Conservation (phyloP, 1,140 invertebrate genomes). For the Chironomus tepperi region DNA sequence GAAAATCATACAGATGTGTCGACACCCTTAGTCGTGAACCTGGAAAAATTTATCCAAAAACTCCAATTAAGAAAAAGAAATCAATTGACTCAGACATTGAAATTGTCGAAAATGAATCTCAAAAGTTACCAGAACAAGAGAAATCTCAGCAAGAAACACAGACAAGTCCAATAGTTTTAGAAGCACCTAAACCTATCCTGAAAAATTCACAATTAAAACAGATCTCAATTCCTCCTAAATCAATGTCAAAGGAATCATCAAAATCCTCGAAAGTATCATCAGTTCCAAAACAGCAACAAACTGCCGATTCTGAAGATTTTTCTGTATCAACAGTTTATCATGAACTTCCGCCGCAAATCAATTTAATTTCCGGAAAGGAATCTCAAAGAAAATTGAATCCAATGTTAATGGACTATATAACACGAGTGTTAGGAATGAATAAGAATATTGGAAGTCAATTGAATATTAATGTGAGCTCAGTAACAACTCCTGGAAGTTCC, state of each 20-base stretch:
- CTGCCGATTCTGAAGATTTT: not conserved
- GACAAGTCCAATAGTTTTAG: not conserved
- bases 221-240: not conserved
- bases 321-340: not conserved
- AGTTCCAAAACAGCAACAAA: not conserved
- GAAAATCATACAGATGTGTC: not conserved
- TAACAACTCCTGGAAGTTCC: conserved; percentile 32
- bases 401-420: conserved; percentile 31
- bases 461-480: conserved; percentile 30
- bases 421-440: conserved; percentile 35
- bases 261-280: not conserved
- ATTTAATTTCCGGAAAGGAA: not conserved
- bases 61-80: conserved; percentile 12
- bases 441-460: conserved; percentile 30
- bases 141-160: not conserved
- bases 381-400: not conserved
- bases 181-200: not conserved
- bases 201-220: not conserved
- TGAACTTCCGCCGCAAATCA: not conserved
- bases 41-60: conserved; percentile 24
- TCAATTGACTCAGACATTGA: not conserved
- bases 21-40: not conserved
- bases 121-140: not conserved
- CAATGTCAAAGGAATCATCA: not conserved
- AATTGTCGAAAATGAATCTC: not conserved